Evolutionary conservation across 1,140 invertebrate species (phyloP), one percentile per base, ranked within the genome.

Genomic region (Drosophila bocqueti): DNA sequence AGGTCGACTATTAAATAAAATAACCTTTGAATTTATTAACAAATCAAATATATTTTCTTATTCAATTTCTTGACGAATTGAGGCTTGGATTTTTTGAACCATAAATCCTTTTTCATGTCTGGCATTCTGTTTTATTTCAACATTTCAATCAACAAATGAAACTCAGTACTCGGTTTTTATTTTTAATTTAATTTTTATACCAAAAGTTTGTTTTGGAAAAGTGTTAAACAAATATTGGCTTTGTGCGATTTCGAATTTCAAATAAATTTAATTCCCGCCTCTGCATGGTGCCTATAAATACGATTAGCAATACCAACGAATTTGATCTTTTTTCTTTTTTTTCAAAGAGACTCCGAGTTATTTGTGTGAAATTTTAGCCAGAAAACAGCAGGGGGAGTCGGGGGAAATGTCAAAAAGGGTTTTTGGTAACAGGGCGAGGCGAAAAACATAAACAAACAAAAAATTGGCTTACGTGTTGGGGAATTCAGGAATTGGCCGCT

Each of bases 341-440:
- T n/a, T n/a, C n/a, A 65, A 78, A 65, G 40, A 43, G 42, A 34
- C 34, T 46, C 49, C n/a, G 50, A 65, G 63, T 78, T 79, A 36
- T 79, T 79, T 72, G 38, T 43, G 55, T 66, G 67, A 79, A 79
- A 79, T 79, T 66, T 79, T 49, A 79, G 49, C 29, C 16, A 38
- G 13, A 38, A 24, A 38, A 24, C 3, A 40, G 0, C 34, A 11
- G 36, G 36, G 5, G 15, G 4, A 26, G 16, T 34, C 13, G 4
- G 16, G 26, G 1, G 46, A 24, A 8, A 38, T 24, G n/a, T 15
- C 16, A 11, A 26, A 43, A 26, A 34, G 36, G 15, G 46, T 40
- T 46, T 59, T 60, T 49, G 29, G 38, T 55, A 36, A 16, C 11
- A 52, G 36, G 46, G 34, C n/a, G 31, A 15, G 38, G 36, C 36